Evolutionary conservation across 23 tunicate genomes (phyloP).

Genomic region (Styela clava): DNA sequence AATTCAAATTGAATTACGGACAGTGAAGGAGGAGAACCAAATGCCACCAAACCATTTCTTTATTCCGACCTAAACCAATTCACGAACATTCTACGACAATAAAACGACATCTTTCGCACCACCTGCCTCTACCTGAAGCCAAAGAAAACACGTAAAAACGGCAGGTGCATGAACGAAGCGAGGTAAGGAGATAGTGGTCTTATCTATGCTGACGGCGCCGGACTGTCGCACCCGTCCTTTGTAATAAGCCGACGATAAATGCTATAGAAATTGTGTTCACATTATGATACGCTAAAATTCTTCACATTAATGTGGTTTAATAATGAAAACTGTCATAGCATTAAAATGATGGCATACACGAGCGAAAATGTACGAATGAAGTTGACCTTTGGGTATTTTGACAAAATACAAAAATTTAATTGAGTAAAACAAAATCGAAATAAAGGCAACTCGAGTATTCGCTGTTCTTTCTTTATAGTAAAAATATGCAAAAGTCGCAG

Average conservation of each 20-base stretch:
- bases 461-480: too few species aligned
- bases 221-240: conserved; percentile 8
- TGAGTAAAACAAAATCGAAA: too few species aligned
- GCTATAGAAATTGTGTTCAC: conserved; percentile 1
- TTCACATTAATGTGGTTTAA: not conserved
- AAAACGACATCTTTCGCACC: conserved; percentile 16
- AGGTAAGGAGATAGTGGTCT: conserved; percentile 26
- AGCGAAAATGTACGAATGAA: too few species aligned
- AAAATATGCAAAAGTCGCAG: too few species aligned
- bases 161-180: conserved; percentile 36
- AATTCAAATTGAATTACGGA: too few species aligned
- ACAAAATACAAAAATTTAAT: too few species aligned
- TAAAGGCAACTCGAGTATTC: too few species aligned
- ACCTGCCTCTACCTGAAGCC: conserved; percentile 28
- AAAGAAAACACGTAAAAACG: conserved; percentile 28
- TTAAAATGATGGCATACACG: not conserved
- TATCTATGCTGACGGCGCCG: conserved; percentile 29
- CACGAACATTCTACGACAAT: not conserved
- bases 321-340: not conserved
- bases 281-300: conserved; percentile 20
- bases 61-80: not conserved
- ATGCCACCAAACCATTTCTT: not conserved
- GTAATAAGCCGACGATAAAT: conserved; percentile 21
- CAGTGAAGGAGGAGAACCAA: not conserved
- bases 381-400: too few species aligned